Percentiles rank a stretch among this genome's conserved stretches.
These are phyloP conservation scores for Pararge aegeria DNA, from an alignment of 1,140 invertebrate species.

Conservation along the genomic window DNA sequence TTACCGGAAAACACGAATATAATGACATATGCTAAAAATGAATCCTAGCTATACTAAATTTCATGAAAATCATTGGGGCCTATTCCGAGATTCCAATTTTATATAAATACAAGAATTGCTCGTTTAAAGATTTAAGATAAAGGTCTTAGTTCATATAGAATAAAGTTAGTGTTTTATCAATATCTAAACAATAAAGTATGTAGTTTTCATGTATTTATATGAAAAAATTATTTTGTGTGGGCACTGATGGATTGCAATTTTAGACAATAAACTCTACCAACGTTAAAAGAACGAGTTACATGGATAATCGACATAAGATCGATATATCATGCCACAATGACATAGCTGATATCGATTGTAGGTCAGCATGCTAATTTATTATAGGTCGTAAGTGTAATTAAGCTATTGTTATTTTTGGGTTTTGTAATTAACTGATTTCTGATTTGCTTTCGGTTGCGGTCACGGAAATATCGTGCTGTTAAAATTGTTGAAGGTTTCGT, in stretches of 20 bases:
- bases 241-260: constrained; percentile 15
- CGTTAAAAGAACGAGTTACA: constrained; percentile 12
- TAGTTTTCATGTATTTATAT: not conserved
- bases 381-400: constrained; percentile 10
- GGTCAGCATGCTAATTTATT: constrained; percentile 42
- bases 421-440: not conserved
- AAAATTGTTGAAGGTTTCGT: not conserved
- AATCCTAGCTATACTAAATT: too few relatives aligned
- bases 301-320: constrained; percentile 40
- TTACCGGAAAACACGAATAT: too few relatives aligned
- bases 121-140: too few relatives aligned
- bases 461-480: not conserved
- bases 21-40: too few relatives aligned
- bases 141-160: too few relatives aligned
- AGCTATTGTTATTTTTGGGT: not conserved
- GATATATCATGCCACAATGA: constrained; percentile 40
- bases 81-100: too few relatives aligned
- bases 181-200: too few relatives aligned
- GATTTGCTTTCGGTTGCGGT: not conserved
- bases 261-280: constrained; percentile 23
- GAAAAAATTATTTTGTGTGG: not conserved
- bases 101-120: too few relatives aligned
- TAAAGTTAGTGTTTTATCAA: too few relatives aligned
- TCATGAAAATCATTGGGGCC: too few relatives aligned
- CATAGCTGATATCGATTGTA: constrained; percentile 42